These are phyloP conservation scores for Spodoptera exigua DNA, from an alignment of 2,888 invertebrate genomes.

Conservation along the genomic window DNA sequence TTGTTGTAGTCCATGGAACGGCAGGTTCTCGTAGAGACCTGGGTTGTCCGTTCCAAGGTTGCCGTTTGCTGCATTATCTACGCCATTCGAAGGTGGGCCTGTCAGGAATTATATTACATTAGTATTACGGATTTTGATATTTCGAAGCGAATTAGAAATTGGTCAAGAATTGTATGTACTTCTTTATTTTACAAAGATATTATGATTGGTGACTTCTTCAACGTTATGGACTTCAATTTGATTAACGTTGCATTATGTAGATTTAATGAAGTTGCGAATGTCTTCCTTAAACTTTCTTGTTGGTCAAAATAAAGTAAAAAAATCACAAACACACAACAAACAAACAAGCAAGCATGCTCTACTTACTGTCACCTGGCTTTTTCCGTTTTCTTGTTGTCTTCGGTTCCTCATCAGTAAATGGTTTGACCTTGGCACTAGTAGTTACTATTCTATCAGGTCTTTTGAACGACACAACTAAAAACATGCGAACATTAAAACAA, in stretches of 20 bases:
- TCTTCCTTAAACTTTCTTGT: neutral
- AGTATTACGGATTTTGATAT: neutral
- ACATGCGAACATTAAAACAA: constrained; percentile 48
- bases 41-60: constrained; percentile 93
- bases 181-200: too few relatives aligned
- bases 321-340: constrained; percentile 21
- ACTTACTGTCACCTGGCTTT: constrained; percentile 91
- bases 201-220: too few relatives aligned
- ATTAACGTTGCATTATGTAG: too few relatives aligned
- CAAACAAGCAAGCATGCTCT: constrained; percentile 52
- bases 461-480: constrained; percentile 96
- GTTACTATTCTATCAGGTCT: constrained; percentile 88
- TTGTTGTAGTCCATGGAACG: constrained; percentile 98
- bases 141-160: too few relatives aligned
- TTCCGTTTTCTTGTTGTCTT: constrained; percentile 92
- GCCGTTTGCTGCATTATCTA: constrained; percentile 90
- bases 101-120: constrained; percentile 33
- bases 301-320: constrained; percentile 1
- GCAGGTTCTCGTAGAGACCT: constrained; percentile 97
- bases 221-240: too few relatives aligned
- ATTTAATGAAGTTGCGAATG: neutral
- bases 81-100: constrained; percentile 89
- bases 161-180: too few relatives aligned
- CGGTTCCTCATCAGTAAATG: constrained; percentile 71
- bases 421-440: constrained; percentile 71